A percentile compares a stretch with the other conserved stretches of the same genome.
Conservation (phyloP, 2,888 invertebrate genomes). For the Aphodius sticticus region DNA sequence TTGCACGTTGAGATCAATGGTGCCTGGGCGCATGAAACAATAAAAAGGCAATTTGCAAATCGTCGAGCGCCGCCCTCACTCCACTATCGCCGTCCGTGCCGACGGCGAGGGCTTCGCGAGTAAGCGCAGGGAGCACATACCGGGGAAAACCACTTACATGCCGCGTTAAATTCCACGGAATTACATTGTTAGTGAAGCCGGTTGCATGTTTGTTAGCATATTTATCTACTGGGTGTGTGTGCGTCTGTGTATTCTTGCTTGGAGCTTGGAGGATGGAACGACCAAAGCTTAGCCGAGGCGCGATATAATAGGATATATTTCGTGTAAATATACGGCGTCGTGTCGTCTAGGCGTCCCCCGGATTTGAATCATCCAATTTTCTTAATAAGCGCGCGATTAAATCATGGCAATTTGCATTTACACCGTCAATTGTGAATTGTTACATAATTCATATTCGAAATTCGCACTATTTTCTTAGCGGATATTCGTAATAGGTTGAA, state of each 20-base stretch:
- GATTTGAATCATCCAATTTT: not conserved
- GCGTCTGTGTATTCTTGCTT: conserved; percentile 9
- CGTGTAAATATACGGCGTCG: conserved; percentile 12
- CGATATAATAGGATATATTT: conserved; percentile 11
- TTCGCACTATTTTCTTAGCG: not conserved
- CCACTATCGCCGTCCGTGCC: not conserved
- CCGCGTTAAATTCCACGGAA: conserved; percentile 43
- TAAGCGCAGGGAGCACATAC: conserved; percentile 38
- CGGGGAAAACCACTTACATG: conserved; percentile 42
- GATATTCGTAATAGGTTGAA: not conserved
- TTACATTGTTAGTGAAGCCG: conserved; percentile 21
- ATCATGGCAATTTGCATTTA: not conserved
- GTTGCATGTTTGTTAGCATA: conserved; percentile 4
- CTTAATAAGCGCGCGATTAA: not conserved
- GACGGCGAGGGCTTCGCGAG: conserved; percentile 41
- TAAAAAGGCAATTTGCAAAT: conserved; percentile 52
- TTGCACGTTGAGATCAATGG: conserved; percentile 23
- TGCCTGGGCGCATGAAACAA: conserved; percentile 43
- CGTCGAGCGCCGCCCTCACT: conserved; percentile 32
- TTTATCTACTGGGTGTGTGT: not conserved
- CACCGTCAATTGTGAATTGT: not conserved
- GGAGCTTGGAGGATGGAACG: not conserved
- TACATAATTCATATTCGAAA: not conserved
- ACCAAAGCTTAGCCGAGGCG: not conserved
- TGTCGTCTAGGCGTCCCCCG: not conserved